A percentile compares a stretch with the other conserved stretches of the same genome.
These are phyloP conservation scores for Berghia stephanieae DNA, from an alignment of 1,140 invertebrate genomes.

Conservation along the genomic window DNA sequence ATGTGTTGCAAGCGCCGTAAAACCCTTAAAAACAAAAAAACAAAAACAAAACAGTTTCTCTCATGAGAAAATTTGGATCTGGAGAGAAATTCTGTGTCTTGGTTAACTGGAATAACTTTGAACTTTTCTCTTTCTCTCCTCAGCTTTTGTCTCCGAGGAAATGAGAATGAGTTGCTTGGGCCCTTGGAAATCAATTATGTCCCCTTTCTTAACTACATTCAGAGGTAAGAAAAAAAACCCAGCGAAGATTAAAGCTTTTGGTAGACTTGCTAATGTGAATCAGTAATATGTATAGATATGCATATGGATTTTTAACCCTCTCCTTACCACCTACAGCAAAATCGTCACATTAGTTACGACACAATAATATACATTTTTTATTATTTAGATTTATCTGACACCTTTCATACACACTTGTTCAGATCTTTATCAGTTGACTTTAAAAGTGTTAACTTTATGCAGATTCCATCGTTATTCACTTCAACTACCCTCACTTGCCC, in stretches of 20 bases:
- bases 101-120: not conserved
- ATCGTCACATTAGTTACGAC: not conserved
- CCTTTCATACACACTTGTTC: not conserved
- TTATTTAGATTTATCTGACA: not conserved
- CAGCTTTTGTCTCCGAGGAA: slow-evolving; percentile 26
- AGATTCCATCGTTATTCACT: too few relatives aligned
- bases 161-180: slow-evolving; percentile 22
- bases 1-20: too few relatives aligned
- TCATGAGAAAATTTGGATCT: not conserved
- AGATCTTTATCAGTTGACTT: too few relatives aligned
- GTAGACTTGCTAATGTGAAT: not conserved
- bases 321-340: too few relatives aligned
- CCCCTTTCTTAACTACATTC: slow-evolving; percentile 20
- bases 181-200: slow-evolving; percentile 27
- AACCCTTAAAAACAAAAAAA: too few relatives aligned
- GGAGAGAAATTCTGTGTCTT: not conserved
- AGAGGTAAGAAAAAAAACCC: not conserved
- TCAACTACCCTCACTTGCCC: too few relatives aligned
- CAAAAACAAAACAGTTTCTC: too few relatives aligned
- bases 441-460: too few relatives aligned
- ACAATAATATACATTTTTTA: not conserved
- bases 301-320: too few relatives aligned
- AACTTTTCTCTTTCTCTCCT: not conserved
- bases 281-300: not conserved
- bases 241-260: not conserved